Conservation (phyloP, 1,140 invertebrate species). For the Pseudomyrmex cubaensis region DNA sequence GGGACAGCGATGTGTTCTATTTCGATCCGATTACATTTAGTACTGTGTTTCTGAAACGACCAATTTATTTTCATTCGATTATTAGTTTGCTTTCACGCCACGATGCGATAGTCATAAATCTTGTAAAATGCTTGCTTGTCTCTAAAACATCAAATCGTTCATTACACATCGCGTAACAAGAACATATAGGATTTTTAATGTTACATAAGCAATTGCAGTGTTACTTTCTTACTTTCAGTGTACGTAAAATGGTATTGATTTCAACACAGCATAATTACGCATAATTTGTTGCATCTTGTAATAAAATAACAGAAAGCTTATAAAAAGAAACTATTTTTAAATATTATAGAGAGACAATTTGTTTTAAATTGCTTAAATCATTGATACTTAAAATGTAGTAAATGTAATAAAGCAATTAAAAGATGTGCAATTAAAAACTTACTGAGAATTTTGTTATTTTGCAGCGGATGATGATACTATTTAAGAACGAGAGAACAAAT, state of each 20-base stretch:
- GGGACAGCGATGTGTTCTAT: neutral
- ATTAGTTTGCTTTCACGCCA: conserved; percentile 17
- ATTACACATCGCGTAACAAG: neutral
- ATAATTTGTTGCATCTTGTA: conserved; percentile 16
- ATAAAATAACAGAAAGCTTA: neutral
- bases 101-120: conserved; percentile 25
- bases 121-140: conserved; percentile 24
- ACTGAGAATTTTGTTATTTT: conserved; percentile 29
- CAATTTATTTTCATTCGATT: conserved; percentile 1
- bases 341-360: neutral
- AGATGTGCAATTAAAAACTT: neutral
- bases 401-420: neutral
- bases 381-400: neutral
- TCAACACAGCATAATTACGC: conserved; percentile 9
- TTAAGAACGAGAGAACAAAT: conserved; percentile 67
- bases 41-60: neutral
- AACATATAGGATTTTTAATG: conserved; percentile 13
- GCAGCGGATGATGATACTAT: conserved; percentile 76
- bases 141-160: neutral
- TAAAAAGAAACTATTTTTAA: neutral
- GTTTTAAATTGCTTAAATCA: neutral
- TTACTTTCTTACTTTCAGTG: conserved; percentile 4
- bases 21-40: neutral
- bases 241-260: conserved; percentile 16
- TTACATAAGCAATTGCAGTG: conserved; percentile 13